Conservation (phyloP, 2,888 invertebrate species). For the Yponomeuta plumbellus region DNA sequence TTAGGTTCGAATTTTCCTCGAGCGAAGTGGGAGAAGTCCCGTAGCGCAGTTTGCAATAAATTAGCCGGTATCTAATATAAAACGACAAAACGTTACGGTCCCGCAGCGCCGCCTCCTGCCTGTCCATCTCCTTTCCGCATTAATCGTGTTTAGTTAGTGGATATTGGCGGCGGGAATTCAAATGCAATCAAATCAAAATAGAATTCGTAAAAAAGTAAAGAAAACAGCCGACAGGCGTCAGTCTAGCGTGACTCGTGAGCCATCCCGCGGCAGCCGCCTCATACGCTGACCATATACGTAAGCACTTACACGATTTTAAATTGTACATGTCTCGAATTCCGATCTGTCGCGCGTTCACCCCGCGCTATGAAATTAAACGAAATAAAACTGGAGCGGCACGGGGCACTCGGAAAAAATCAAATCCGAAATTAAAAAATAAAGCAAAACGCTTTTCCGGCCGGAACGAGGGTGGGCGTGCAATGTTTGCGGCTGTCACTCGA, state of each 20-base stretch:
- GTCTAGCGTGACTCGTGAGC: constrained; percentile 57
- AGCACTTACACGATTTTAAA: constrained; percentile 76
- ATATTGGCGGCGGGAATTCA: constrained; percentile 77
- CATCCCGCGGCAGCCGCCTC: constrained; percentile 37
- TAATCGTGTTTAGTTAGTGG: constrained; percentile 78
- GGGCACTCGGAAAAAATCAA: constrained; percentile 72
- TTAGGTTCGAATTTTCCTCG: constrained; percentile 11
- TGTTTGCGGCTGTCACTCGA: constrained; percentile 74
- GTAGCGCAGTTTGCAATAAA: constrained; percentile 72
- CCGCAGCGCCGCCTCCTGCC: constrained; percentile 40
- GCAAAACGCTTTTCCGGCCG: constrained; percentile 64
- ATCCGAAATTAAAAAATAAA: constrained; percentile 73
- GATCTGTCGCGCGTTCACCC: constrained; percentile 75
- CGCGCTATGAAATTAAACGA: constrained; percentile 76
- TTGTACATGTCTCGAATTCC: constrained; percentile 77
- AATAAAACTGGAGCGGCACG: constrained; percentile 70
- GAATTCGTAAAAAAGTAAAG: constrained; percentile 74
- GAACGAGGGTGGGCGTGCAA: constrained; percentile 65
- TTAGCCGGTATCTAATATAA: constrained; percentile 74
- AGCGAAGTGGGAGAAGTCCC: constrained; percentile 48
- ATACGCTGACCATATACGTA: constrained; percentile 67
- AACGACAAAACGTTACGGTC: constrained; percentile 67
- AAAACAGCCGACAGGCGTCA: constrained; percentile 75
- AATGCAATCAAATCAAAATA: constrained; percentile 78
- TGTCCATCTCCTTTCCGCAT: constrained; percentile 72